Evolutionary conservation across 2,888 invertebrate genomes (phyloP).

Genomic region (Hydraecia micacea): DNA sequence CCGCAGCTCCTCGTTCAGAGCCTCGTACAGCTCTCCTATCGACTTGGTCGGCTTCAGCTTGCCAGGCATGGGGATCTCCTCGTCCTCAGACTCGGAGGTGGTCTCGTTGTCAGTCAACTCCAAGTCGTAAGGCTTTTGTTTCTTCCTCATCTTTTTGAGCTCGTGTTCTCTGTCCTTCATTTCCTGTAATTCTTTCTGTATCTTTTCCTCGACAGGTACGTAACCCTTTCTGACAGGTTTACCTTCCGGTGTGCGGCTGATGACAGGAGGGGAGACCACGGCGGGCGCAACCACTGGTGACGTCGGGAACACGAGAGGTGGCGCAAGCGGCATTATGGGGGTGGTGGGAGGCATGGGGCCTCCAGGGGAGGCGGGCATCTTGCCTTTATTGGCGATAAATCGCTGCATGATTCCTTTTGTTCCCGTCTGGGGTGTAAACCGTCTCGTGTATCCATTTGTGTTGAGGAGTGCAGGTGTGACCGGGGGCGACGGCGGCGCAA

Average conservation of each 20-base stretch:
- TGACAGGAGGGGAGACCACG: constrained; percentile 80
- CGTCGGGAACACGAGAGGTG: constrained; percentile 81
- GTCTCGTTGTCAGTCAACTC: constrained; percentile 91
- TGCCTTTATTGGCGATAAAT: constrained; percentile 95
- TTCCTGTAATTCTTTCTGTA: constrained; percentile 95
- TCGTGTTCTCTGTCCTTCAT: constrained; percentile 96
- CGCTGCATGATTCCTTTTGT: constrained; percentile 96
- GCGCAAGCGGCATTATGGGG: constrained; percentile 71
- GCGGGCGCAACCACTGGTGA: constrained; percentile 77
- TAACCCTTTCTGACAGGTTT: constrained; percentile 93
- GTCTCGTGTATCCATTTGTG: constrained; percentile 89
- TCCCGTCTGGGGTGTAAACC: constrained; percentile 92
- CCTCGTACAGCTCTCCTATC: constrained; percentile 92
- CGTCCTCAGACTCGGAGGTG: constrained; percentile 90
- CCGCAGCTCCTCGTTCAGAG: constrained; percentile 86
- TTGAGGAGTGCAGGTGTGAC: constrained; percentile 80
- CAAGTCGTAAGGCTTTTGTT: constrained; percentile 91
- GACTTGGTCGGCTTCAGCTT: constrained; percentile 92
- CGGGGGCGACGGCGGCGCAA: constrained; percentile 82
- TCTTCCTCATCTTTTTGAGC: constrained; percentile 92
- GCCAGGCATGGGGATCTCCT: constrained; percentile 91
- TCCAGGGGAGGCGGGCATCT: constrained; percentile 83
- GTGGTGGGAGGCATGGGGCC: constrained; percentile 77
- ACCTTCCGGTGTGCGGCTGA: constrained; percentile 91
- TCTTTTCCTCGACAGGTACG: constrained; percentile 96